Evolutionary conservation across 2,113 vertebrate genomes (phyloP).

Genomic region (Lepisosteus osseus): DNA sequence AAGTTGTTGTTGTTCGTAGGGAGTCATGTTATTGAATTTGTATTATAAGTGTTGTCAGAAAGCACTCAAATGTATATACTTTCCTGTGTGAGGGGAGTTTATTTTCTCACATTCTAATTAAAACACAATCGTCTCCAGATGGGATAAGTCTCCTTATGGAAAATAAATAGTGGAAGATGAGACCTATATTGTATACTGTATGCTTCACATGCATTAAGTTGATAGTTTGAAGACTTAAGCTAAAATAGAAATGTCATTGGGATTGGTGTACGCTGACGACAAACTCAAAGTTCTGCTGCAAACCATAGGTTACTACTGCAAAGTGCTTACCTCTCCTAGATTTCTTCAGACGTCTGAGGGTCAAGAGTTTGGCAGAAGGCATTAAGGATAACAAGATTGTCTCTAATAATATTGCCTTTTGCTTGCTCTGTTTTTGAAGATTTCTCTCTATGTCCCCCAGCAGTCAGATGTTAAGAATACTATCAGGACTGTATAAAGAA

Average conservation of each 20-base stretch:
- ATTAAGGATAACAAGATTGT: conserved; percentile 8
- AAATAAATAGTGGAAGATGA: no score
- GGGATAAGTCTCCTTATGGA: no score
- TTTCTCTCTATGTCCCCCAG: not conserved
- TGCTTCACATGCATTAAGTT: not conserved
- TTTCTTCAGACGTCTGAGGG: conserved; percentile 1
- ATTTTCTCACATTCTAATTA: no score
- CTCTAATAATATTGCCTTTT: conserved; percentile 4
- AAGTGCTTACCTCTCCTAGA: not conserved
- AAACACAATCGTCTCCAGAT: no score
- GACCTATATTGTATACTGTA: no score
- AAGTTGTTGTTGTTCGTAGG: no score
- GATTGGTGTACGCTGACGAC: not conserved
- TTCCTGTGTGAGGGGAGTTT: no score
- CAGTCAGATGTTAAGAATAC: not conserved
- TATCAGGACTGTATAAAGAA: not conserved
- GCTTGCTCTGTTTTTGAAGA: not conserved
- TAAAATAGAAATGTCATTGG: not conserved
- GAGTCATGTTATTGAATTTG: no score
- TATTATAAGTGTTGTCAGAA: no score
- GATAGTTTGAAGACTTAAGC: not conserved
- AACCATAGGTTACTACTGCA: not conserved
- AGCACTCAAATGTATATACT: no score
- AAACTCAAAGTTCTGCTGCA: not conserved
- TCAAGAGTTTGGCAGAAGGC: conserved; percentile 3